A percentile compares a stretch with the other conserved stretches of the same genome.
Conservation (phyloP, 2,888 invertebrate genomes). For the Zaprionus lineosus region DNA sequence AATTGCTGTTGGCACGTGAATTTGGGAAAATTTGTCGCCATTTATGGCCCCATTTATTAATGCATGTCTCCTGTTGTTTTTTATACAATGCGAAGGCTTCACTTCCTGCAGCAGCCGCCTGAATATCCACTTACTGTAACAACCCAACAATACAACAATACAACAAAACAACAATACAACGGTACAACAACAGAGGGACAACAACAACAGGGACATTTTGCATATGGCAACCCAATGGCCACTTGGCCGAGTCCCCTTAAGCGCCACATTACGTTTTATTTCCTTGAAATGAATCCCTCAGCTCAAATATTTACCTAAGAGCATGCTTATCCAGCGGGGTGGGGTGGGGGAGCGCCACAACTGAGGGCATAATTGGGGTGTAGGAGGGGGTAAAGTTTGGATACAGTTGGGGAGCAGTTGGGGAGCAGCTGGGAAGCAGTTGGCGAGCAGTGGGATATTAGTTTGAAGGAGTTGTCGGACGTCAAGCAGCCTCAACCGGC, state of each 20-base stretch:
- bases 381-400: too few species aligned
- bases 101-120: slow-evolving; percentile 23
- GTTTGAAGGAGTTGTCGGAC: too few species aligned
- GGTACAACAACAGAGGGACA: slow-evolving; percentile 10
- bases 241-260: slow-evolving; percentile 47
- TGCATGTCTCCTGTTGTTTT: slow-evolving; percentile 50
- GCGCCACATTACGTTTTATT: slow-evolving; percentile 54
- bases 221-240: slow-evolving; percentile 44
- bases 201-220: slow-evolving; percentile 24
- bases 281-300: slow-evolving; percentile 19
- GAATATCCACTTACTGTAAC: slow-evolving; percentile 52
- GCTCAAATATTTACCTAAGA: slow-evolving; percentile 20
- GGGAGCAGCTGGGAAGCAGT: too few species aligned
- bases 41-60: slow-evolving; percentile 34
- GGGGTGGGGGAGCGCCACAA: too few species aligned
- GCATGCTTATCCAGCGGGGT: neutral
- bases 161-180: too few species aligned
- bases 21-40: slow-evolving; percentile 30
- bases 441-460: too few species aligned
- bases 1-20: slow-evolving; percentile 21
- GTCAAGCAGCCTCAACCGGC: too few species aligned
- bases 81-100: slow-evolving; percentile 57
- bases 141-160: slow-evolving; percentile 5
- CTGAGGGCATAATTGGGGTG: too few species aligned
- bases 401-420: too few species aligned